Percentiles rank a stretch among this genome's conserved stretches.
Conservation (phyloP, 2,888 invertebrate species). For the Phymatocera aterrima region DNA sequence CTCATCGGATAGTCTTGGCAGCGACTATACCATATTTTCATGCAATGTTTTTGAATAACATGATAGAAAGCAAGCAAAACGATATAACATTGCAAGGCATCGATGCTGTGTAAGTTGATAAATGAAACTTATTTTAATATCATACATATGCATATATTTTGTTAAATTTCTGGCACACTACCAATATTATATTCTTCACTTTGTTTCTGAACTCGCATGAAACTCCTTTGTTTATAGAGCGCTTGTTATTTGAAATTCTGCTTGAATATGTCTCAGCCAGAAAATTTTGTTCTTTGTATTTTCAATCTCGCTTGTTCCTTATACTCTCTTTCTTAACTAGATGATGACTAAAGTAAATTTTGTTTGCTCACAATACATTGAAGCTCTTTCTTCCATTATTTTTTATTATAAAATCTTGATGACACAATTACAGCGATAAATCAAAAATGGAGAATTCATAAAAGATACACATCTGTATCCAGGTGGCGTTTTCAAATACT, state of each 20-base stretch:
- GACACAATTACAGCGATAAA: no score
- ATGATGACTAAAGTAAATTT: not conserved
- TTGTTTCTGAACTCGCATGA: slow-evolving; percentile 12
- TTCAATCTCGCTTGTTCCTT: not conserved
- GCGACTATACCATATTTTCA: slow-evolving; percentile 93
- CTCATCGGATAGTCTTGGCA: slow-evolving; percentile 89
- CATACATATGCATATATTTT: not conserved
- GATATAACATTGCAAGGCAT: slow-evolving; percentile 90
- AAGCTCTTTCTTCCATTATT: no score
- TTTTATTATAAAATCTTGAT: no score
- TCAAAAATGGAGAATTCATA: no score
- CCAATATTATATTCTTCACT: not conserved
- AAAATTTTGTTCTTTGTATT: not conserved
- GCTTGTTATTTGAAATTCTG: slow-evolving; percentile 14
- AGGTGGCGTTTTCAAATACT: no score
- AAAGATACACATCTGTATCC: no score
- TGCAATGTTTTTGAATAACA: slow-evolving; percentile 93
- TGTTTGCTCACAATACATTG: no score
- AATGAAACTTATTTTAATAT: not conserved
- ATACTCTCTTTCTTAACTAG: not conserved
- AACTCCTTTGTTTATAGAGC: not conserved
- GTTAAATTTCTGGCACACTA: not conserved
- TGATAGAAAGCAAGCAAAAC: slow-evolving; percentile 89
- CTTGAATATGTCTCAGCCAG: not conserved
- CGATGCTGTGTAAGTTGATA: slow-evolving; percentile 81